Percentiles rank a stretch among this genome's conserved stretches.
phyloP scores from a whole-genome alignment of 2,797 vertebrate genomes.

The Carduelis carduelis region DNA sequence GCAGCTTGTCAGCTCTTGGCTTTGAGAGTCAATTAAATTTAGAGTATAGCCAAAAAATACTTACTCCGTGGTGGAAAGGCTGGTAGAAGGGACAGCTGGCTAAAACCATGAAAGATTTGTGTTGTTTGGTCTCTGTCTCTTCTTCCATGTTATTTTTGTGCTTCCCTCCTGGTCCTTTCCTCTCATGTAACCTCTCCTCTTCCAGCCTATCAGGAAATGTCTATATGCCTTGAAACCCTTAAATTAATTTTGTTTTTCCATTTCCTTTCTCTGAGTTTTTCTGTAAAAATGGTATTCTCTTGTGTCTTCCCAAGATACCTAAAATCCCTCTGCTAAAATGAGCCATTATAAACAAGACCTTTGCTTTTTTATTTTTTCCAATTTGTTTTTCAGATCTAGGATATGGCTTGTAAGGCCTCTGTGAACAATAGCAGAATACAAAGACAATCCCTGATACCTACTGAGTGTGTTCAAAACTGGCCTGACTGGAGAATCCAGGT shows the following conservation, averaged over 20 bases:
- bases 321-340: background rate
- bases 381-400: background rate
- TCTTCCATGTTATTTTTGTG: background rate
- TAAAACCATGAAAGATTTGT: background rate
- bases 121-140: background rate
- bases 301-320: background rate
- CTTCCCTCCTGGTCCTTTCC: background rate
- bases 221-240: background rate
- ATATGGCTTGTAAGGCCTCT: background rate
- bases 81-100: background rate
- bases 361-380: background rate
- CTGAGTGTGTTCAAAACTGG: background rate
- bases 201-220: background rate
- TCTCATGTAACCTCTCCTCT: background rate
- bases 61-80: accelerated
- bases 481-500: background rate
- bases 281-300: background rate
- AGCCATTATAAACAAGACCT: background rate
- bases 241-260: background rate
- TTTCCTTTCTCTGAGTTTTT: background rate
- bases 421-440: background rate
- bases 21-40: background rate
- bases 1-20: background rate
- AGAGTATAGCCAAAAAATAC: background rate
- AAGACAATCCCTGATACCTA: background rate